Evolutionary conservation across 30 jellyfish, hydroid and myxozoan species (phyloP).

Genomic region (Aurelia coerulea): DNA sequence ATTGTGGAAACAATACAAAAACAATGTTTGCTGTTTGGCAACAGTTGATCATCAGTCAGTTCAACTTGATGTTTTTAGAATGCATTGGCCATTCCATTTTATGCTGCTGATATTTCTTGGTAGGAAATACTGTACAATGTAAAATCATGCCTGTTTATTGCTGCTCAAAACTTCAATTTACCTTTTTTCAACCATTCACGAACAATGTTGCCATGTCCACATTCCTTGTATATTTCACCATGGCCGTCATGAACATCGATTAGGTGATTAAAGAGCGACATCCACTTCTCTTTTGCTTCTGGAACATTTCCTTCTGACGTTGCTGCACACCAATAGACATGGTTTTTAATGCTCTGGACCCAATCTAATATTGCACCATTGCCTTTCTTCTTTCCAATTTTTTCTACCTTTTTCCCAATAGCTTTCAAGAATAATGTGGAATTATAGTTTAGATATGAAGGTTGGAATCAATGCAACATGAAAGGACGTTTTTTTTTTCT

Average conservation of each 20-base stretch:
- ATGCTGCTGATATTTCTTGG: neutral
- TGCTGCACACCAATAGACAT: constrained; percentile 20
- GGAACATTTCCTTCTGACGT: constrained; percentile 9
- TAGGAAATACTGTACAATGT: neutral
- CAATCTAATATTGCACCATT: constrained; percentile 5
- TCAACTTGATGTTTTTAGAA: no score
- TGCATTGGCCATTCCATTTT: no score
- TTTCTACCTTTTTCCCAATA: constrained; percentile 16
- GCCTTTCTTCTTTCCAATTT: constrained; percentile 19
- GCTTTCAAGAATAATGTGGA: neutral
- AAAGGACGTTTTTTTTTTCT: neutral
- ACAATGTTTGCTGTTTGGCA: no score
- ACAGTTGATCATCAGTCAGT: no score
- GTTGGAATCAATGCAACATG: neutral
- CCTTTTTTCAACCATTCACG: constrained; percentile 29
- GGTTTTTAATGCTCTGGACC: constrained; percentile 16
- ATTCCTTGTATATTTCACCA: constrained; percentile 8
- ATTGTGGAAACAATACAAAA: no score
- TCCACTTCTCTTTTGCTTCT: constrained; percentile 6
- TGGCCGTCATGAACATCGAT: constrained; percentile 15
- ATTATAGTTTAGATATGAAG: neutral
- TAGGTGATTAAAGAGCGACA: constrained; percentile 1
- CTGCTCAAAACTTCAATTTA: neutral
- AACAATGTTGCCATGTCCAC: constrained; percentile 14
- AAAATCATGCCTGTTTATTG: neutral